Base-by-base conservation (phyloP, 2,888 invertebrate species). In the Argynnis bischoffii region DNA sequence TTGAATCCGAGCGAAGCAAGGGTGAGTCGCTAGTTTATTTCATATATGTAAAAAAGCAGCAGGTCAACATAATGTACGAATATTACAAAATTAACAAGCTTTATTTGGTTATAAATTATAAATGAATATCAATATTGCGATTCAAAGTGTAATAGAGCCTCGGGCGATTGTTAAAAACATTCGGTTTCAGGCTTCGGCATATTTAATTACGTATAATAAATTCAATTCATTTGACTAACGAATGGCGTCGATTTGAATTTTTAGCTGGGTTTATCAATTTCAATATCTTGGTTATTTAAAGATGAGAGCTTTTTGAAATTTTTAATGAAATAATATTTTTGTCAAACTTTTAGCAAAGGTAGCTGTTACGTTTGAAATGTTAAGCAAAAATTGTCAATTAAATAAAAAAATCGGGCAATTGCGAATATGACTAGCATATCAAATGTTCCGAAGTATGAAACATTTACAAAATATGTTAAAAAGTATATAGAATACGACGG, bases 191-290 rank as follows among this genome's bases (percentile, higher is more conserved):
- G 41, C n/a, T 18, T 18, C 61, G 6, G 59, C 51, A 55, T 66
- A 66, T 66, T 66, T 66, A 66, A 66, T 66, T 60, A 60, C 59
- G 35, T 47, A 48, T 66, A 66, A 66, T 66, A 54, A 59, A 66
- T 66, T 66, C 59, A 54, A 66, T 60, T 66, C 54, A 53, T 66
- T 66, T 48, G 66, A 60, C 66, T 64, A 64, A 64, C 64, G 64
- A 64, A 64, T 2, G 55, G 56, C 18, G 51, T 56, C 48, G 15
- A 57, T 64, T 56, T 64, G 35, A 57, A 41, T 65, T 57, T 57
- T 66, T 59, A 16, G 59, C 31, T 48, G 53, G 46, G 31, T 59
- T 66, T 54, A 59, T 59, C 59, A 47, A 47, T 66, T 60, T n/a
- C 46, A 66, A 66, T 60, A 26, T 66, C 54, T 46, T 53, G 18